Evolutionary conservation across 2,888 invertebrate genomes (phyloP), one percentile per base, ranked within the genome.

Genomic region (Pammene aurita): DNA sequence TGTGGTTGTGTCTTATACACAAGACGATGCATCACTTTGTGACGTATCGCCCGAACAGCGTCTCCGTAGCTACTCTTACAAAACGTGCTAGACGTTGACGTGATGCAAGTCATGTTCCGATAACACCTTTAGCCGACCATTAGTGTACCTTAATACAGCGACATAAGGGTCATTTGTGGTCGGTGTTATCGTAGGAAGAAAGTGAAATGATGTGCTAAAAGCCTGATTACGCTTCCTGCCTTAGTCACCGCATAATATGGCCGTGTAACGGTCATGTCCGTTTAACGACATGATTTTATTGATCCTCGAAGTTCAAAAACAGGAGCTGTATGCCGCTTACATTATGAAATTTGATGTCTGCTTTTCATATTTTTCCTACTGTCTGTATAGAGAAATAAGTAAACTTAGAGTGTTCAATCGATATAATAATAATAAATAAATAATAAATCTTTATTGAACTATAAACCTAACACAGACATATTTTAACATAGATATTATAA

Each of bases 151-250:
- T 54, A 34, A 34, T 34, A 7, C 34, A 34, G 13, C 34, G 9
- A n/a, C 9, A 13, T 35, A 54, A 54, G 54, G 54, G 1, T 10
- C 54, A 54, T n/a, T 34, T n/a, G 0, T 7, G 34, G 2, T 1
- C 34, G 13, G 10, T 48, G 6, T 48, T 18, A 13, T 7, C 13
- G 34, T 34, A n/a, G 57, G 18, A 18, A 41, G 69, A 69, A 69
- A 69, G 69, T 69, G 69, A 69, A 67, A 69, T 69, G 64, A 55
- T 64, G 48, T 55, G 42, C 67, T 61, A 50, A 67, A 56, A 48
- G 65, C 60, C 69, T n/a, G 69, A 38, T 60, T 54, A 48, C 60
- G 57, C 16, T 60, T 69, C 54, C 54, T 58, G 60, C 2, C 7
- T 63, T 57, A 68, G 63, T 69, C 69, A 69, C 42, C 14, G 61